Evolutionary conservation across 2,888 invertebrate genomes (phyloP), one percentile per base, ranked within the genome.

Genomic region (Vesta saturnalis): DNA sequence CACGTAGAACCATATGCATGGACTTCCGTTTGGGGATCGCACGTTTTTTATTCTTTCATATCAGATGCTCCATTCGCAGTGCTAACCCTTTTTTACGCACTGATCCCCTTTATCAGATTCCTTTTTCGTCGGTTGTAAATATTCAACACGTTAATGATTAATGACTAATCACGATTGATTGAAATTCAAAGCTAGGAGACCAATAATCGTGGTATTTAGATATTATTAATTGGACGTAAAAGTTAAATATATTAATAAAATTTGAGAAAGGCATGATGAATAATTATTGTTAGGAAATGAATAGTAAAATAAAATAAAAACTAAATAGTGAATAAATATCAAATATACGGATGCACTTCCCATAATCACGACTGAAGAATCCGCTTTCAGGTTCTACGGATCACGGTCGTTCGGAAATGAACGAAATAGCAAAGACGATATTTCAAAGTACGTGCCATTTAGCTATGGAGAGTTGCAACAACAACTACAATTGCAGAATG

Each of bases 391-490:
- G 81, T 79, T 77, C 79, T 59, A 74, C 79, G 52, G 79, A 81
- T 69, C 73, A 74, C 64, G 77, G 77, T 56, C 75, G 75, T 23
- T 67, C 73, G 14, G 77, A 76, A 65, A 71, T 67, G 57, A 76
- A 76, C 56, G 78, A 78, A 70, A 70, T 76, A 56, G 68, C 79
- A n/a, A 87, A 87, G 82, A 85, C 89, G 81, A 88, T 89, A 39
- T 89, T 91, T 69, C 89, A 94, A 85, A 94, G 94, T 79, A 95
- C 95, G 76, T 95, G 96, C 85, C 94, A 95, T 85, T 89, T 92
- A 75, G 95, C 95, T 56, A 86, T 94, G 86, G 91, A 92, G 80
- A 88, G 91, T 70, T 94, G 92, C 85, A 93, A 94, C 84, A 92
- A 91, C 84, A 92, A 95, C 85, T 88, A 89, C 78, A 91, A 91